Evolutionary conservation across 2,797 vertebrate genomes (phyloP).

Genomic region (Prunella strophiata): DNA sequence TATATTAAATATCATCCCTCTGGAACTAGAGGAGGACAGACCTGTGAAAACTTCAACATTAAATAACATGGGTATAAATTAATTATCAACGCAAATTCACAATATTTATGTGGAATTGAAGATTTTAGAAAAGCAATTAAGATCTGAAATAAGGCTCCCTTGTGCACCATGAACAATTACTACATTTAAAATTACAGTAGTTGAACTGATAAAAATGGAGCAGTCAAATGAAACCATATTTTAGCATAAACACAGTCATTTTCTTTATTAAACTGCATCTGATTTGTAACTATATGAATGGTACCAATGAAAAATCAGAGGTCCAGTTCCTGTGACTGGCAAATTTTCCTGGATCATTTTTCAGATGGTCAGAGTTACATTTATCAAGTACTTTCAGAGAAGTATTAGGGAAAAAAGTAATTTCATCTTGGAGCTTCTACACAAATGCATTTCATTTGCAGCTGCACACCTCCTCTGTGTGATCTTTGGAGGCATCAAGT

Average conservation of each 20-base stretch:
- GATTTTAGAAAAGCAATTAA: constrained; percentile 26
- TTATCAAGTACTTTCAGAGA: not conserved
- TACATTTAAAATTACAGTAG: constrained; percentile 30
- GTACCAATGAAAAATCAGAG: not conserved
- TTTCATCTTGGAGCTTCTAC: not conserved
- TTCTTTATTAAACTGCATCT: not conserved
- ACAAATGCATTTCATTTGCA: not conserved
- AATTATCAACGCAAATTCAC: constrained; percentile 25
- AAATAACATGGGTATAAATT: not conserved
- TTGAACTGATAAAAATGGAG: constrained; percentile 8
- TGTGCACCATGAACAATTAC: not conserved
- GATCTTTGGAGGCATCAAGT: not conserved
- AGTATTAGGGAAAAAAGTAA: not conserved
- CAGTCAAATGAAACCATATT: not conserved
- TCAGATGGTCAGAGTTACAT: not conserved
- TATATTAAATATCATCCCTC: constrained; percentile 22
- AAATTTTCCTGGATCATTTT: not conserved
- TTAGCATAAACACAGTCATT: not conserved
- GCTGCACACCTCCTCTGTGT: not conserved
- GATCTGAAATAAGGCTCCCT: not conserved
- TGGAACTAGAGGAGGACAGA: not conserved
- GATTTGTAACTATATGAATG: not conserved
- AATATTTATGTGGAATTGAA: constrained; percentile 36
- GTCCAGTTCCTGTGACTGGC: not conserved
- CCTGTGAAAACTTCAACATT: not conserved